These are phyloP conservation scores for Catostomus latipinnis DNA, from an alignment of 2,797 vertebrate species.

Conservation along the genomic window DNA sequence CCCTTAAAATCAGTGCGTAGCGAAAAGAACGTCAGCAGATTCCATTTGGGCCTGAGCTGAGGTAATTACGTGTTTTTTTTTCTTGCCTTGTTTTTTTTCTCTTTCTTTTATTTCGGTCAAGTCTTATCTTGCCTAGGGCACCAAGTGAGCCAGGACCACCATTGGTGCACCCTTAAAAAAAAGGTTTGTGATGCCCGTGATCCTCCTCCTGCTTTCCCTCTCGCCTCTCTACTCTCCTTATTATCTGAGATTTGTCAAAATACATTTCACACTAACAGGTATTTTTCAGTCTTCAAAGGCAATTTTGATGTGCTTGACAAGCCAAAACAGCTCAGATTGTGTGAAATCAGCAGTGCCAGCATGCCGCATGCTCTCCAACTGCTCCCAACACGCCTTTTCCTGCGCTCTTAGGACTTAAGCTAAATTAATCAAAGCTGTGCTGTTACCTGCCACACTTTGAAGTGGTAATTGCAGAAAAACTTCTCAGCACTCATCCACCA, in stretches of 20 bases:
- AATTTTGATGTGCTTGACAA: constrained; percentile 82
- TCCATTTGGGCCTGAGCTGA: too few relatives aligned
- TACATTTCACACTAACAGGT: constrained; percentile 85
- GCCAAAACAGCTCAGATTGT: constrained; percentile 81
- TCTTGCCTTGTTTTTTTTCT: background rate
- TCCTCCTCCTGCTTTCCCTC: constrained; percentile 34
- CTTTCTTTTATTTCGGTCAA: background rate
- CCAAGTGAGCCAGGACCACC: constrained; percentile 14
- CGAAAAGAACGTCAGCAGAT: background rate
- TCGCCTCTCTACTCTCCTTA: constrained; percentile 64
- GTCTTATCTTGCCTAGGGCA: constrained; percentile 3
- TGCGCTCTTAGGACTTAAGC: constrained; percentile 77
- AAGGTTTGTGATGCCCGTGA: background rate
- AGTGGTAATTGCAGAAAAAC: constrained; percentile 81
- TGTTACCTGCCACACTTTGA: constrained; percentile 79
- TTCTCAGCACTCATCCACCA: constrained; percentile 75
- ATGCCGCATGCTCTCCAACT: constrained; percentile 69
- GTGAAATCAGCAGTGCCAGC: constrained; percentile 83
- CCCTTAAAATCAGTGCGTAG: background rate
- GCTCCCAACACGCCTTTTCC: constrained; percentile 77
- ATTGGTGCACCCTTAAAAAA: constrained; percentile 5
- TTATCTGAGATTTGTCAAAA: constrained; percentile 87
- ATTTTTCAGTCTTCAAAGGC: constrained; percentile 84
- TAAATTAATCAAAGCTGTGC: constrained; percentile 83
- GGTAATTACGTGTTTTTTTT: background rate